These are phyloP conservation scores for Crepidodera aurea DNA, from an alignment of 2,888 invertebrate genomes.

Conservation along the genomic window DNA sequence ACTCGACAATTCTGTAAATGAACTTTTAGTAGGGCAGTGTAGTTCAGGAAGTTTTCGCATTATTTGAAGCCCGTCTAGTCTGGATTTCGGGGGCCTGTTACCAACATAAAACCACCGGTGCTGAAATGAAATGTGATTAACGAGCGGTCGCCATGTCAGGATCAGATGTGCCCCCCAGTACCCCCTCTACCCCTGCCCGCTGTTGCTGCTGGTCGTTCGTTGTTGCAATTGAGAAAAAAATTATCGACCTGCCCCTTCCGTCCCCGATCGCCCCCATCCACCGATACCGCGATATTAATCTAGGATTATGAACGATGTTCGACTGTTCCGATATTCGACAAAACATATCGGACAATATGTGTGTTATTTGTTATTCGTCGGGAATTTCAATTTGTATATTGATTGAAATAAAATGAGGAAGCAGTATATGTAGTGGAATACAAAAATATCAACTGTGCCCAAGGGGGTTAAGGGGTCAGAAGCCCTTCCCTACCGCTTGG, in stretches of 20 bases:
- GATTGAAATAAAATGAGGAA: conserved; percentile 19
- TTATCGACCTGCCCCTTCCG: conserved; percentile 29
- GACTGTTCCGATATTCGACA: conserved; percentile 25
- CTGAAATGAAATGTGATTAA: conserved; percentile 54
- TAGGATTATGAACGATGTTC: conserved; percentile 29
- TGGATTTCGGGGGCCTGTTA: conserved; percentile 38
- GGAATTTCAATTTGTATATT: conserved; percentile 22
- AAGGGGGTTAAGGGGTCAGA: too few relatives aligned
- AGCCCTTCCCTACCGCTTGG: too few relatives aligned
- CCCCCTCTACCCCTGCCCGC: conserved; percentile 6
- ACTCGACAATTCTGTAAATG: too few relatives aligned
- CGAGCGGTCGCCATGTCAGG: conserved; percentile 51
- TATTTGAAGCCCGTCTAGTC: conserved; percentile 35
- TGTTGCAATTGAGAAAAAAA: conserved; percentile 40
- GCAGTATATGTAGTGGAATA: neutral
- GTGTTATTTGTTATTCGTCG: conserved; percentile 20
- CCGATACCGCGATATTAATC: conserved; percentile 30
- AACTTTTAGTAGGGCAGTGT: conserved; percentile 7
- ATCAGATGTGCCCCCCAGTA: conserved; percentile 49
- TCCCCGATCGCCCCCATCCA: conserved; percentile 9
- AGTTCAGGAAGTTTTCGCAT: conserved; percentile 18
- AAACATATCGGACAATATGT: conserved; percentile 25
- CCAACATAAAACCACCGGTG: conserved; percentile 46
- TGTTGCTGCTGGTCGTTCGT: conserved; percentile 25
- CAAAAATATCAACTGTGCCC: neutral